Percentiles rank a stretch among this genome's conserved stretches.
phyloP scores from a whole-genome alignment of 2,797 vertebrate species.

The Coregonus ussuriensis region DNA sequence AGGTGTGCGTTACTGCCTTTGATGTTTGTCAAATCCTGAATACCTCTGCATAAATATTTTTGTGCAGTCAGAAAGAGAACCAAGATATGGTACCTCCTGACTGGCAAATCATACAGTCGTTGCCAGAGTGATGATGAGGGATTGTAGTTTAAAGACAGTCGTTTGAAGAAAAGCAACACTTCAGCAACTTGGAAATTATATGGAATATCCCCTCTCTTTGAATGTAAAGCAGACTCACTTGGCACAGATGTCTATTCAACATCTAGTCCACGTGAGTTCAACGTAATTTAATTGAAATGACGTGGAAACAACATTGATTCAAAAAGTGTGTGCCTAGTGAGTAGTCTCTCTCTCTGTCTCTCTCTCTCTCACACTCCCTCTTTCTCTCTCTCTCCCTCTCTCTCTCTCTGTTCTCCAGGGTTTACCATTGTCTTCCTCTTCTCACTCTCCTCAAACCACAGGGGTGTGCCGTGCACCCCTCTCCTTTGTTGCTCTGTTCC shows the following conservation, averaged over 20 bases:
- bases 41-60: conserved; percentile 52
- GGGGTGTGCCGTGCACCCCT: background rate
- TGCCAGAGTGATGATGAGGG: conserved; percentile 12
- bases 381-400: background rate
- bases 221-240: background rate
- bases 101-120: conserved; percentile 43
- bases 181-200: background rate
- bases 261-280: no score
- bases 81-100: conserved; percentile 44
- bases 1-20: conserved; percentile 64
- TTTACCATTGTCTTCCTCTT: conserved; percentile 3
- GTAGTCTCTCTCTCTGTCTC: background rate
- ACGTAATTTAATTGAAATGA: no score
- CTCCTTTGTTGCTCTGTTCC: conserved; percentile 5
- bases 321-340: no score
- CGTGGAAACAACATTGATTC: no score
- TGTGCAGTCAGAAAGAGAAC: conserved; percentile 41
- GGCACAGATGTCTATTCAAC: no score
- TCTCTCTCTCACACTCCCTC: background rate
- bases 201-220: background rate
- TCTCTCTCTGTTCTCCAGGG: background rate
- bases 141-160: conserved; percentile 7
- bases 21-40: conserved; percentile 66
- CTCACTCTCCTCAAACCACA: conserved; percentile 31
- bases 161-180: background rate